These are phyloP conservation scores for Drosophila malerkotliana DNA, from an alignment of 1,140 invertebrate genomes.

Conservation along the genomic window DNA sequence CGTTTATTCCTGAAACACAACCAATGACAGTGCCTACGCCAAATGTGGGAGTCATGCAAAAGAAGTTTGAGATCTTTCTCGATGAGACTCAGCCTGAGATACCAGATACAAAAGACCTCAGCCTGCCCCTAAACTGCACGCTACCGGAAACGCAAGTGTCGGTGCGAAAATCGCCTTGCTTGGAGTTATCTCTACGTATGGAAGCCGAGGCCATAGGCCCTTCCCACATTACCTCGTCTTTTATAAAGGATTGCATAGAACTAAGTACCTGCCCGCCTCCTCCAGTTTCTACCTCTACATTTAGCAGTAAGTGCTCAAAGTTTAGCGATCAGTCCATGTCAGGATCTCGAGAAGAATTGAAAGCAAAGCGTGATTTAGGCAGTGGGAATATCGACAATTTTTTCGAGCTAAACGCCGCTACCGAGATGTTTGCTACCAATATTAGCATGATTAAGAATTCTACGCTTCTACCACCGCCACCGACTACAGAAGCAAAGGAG, in stretches of 20 bases:
- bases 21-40: neutral
- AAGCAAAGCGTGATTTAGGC: neutral
- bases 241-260: slow-evolving; percentile 66
- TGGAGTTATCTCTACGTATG: slow-evolving; percentile 61
- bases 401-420: slow-evolving; percentile 76
- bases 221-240: slow-evolving; percentile 55
- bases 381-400: slow-evolving; percentile 20
- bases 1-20: slow-evolving; percentile 70
- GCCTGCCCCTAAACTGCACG: slow-evolving; percentile 35
- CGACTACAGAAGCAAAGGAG: neutral
- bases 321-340: slow-evolving; percentile 11
- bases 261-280: slow-evolving; percentile 32
- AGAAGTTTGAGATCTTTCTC: slow-evolving; percentile 59
- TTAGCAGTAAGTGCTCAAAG: slow-evolving; percentile 6
- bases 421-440: slow-evolving; percentile 71
- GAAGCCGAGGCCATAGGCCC: slow-evolving; percentile 27
- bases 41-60: neutral
- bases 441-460: slow-evolving; percentile 82
- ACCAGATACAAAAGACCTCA: slow-evolving; percentile 2
- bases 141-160: slow-evolving; percentile 39
- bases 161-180: slow-evolving; percentile 9
- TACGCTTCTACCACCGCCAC: slow-evolving; percentile 50
- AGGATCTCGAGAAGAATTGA: neutral
- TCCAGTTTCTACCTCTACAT: neutral
- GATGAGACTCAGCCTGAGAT: slow-evolving; percentile 53